Conservation (phyloP, 2,113 vertebrate species). For the Alectura lathami region DNA sequence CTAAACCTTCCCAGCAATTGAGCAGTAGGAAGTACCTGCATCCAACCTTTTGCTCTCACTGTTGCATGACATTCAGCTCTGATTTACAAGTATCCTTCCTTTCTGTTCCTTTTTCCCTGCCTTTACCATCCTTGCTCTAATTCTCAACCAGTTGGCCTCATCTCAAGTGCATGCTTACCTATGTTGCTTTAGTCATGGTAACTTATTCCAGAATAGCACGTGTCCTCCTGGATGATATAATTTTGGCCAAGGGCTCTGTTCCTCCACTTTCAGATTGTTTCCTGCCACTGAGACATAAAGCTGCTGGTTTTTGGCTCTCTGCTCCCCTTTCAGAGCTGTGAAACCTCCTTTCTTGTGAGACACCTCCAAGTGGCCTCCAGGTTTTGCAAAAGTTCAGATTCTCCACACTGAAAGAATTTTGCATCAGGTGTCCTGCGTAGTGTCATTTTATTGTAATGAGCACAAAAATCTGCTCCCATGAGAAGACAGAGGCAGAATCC, state of each 20-base stretch:
- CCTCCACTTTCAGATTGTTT: background rate
- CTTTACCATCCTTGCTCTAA: background rate
- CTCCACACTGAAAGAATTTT: background rate
- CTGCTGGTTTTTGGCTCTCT: background rate
- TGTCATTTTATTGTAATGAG: background rate
- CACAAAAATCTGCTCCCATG: background rate
- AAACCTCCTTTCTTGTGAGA: background rate
- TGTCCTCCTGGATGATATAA: background rate
- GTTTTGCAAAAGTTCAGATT: background rate
- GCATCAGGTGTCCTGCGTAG: background rate
- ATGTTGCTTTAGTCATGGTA: background rate
- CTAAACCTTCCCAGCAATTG: background rate
- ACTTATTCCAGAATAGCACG: background rate
- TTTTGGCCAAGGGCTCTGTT: background rate
- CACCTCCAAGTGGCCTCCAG: background rate
- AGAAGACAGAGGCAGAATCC: background rate
- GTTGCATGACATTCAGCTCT: background rate
- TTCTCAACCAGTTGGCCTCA: background rate
- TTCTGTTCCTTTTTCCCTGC: background rate
- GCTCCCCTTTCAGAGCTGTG: background rate
- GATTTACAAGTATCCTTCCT: background rate
- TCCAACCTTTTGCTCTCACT: background rate
- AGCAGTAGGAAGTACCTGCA: background rate
- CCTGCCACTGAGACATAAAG: background rate
- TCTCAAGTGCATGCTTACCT: background rate